Evolutionary conservation across 2,888 invertebrate species (phyloP).

Genomic region (Odontomyia ornata): DNA sequence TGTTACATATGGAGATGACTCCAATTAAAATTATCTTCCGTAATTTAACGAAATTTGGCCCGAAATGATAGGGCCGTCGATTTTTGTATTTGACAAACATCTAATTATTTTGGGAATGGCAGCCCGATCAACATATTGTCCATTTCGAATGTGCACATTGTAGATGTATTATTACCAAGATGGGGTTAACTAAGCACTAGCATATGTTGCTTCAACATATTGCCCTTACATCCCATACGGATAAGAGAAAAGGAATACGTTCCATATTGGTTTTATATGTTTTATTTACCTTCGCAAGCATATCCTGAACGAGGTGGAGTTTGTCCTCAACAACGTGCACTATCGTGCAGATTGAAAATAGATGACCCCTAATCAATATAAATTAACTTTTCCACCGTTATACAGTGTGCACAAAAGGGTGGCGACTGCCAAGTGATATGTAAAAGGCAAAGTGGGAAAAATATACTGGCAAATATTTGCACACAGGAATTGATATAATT

Average conservation of each 20-base stretch:
- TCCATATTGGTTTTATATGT: not conserved
- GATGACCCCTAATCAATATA: slow-evolving; percentile 51
- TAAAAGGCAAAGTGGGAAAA: slow-evolving; percentile 21
- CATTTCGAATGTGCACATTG: not conserved
- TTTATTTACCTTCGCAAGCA: not conserved
- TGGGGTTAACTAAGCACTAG: slow-evolving; percentile 5
- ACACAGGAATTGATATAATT: slow-evolving; percentile 48
- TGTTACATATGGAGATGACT: no score
- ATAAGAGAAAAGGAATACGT: slow-evolving; percentile 4
- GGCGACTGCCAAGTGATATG: slow-evolving; percentile 24
- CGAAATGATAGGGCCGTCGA: no score
- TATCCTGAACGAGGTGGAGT: slow-evolving; percentile 15
- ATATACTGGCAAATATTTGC: slow-evolving; percentile 49
- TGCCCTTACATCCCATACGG: slow-evolving; percentile 11
- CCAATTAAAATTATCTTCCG: no score
- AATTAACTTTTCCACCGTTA: slow-evolving; percentile 48
- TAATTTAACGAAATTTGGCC: no score
- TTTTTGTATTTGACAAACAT: not conserved
- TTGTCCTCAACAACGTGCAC: slow-evolving; percentile 17
- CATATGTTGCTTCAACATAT: slow-evolving; percentile 20
- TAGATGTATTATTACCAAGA: not conserved
- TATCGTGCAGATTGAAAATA: slow-evolving; percentile 50
- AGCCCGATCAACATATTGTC: not conserved
- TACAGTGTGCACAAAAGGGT: not conserved
- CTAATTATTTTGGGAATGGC: no score